Evolutionary conservation across 2,113 vertebrate species (phyloP), one percentile per base, ranked within the genome.

Genomic region (Muscicapa adusta): DNA sequence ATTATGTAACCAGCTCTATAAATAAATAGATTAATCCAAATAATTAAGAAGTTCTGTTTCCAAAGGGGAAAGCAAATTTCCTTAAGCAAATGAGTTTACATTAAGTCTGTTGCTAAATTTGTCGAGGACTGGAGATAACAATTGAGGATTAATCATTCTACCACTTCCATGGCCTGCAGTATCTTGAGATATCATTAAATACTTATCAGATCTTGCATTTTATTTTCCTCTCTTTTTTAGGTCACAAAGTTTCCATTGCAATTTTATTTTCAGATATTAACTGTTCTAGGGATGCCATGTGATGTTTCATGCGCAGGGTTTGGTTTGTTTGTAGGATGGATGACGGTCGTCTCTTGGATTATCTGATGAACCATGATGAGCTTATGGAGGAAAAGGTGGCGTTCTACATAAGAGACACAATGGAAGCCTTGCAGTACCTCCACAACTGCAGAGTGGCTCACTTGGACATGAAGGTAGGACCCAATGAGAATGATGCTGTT

Each of bases 361-460:
- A 99, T 75, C 98, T 99, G n/a, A 99, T 99, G 86, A 98, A 99
- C 89, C 99, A 99, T 3, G 99, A 99, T 89, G 99, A 99, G 91
- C 97, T 99, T 45, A 99, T 99, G 99, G 99, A 99, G 95, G 99
- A 99, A 81, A 99, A 99, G 91, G 99, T 99, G 14, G 99, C 99
- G 0, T 99, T 99, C 95, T 99, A 99, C 25, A 98, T 99, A 50
- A 98, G 98, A 85, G 99, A 99, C 84, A 99, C 98, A 8, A 98
- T 99, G 94, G 99, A 99, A 94, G 99, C 99, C 2, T 95, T 99
- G 84, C 99, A 99, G 94, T 99, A 99, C 86, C 98, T 99, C 75
- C 99, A 99, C 92, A 99, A 98, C 91, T 99, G 99, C 96, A 97
- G 98, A 85, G 99, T 99, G 18, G 99, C 98, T 31, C 99, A 99